Evolutionary conservation across 2,113 vertebrate genomes (phyloP).

Genomic region (Oenanthe melanoleuca): DNA sequence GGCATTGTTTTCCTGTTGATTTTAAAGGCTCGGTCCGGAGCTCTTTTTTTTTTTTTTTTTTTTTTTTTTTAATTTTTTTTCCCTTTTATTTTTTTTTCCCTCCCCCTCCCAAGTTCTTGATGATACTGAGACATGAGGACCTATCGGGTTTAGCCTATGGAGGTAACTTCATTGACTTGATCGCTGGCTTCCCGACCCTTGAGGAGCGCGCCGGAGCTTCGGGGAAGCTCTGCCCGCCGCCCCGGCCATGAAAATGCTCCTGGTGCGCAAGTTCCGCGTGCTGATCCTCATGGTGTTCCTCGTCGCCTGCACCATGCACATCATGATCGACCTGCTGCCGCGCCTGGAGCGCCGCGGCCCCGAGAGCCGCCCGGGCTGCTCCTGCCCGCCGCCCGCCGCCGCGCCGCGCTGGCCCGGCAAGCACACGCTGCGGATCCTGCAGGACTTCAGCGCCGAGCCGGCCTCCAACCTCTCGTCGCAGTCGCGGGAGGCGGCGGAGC

Average conservation of each 20-base stretch:
- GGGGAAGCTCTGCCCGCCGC: conserved; percentile 28
- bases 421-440: no score
- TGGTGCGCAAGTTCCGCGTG: conserved; percentile 91
- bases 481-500: no score
- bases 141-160: conserved; percentile 45
- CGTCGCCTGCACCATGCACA: conserved; percentile 92
- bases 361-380: conserved; percentile 59
- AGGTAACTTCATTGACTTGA: conserved; percentile 63
- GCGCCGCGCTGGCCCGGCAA: conserved; percentile 35
- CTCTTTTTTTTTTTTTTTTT: neutral
- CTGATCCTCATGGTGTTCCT: conserved; percentile 91
- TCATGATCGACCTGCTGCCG: conserved; percentile 91
- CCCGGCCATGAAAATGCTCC: conserved; percentile 86
- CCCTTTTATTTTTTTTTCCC: neutral
- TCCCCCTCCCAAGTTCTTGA: conserved; percentile 45
- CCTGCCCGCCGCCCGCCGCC: neutral
- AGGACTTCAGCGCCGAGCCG: no score
- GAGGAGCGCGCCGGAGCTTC: conserved; percentile 10
- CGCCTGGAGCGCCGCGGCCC: conserved; percentile 83
- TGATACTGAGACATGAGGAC: conserved; percentile 52
- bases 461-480: no score
- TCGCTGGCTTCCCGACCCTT: conserved; percentile 15
- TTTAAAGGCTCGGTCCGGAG: neutral
- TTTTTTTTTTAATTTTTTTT: neutral
- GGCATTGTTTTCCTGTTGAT: conserved; percentile 35